A percentile compares a stretch with the other conserved stretches of the same genome.
phyloP scores from a whole-genome alignment of 2,888 invertebrate species.

The Tetragonula carbonaria region DNA sequence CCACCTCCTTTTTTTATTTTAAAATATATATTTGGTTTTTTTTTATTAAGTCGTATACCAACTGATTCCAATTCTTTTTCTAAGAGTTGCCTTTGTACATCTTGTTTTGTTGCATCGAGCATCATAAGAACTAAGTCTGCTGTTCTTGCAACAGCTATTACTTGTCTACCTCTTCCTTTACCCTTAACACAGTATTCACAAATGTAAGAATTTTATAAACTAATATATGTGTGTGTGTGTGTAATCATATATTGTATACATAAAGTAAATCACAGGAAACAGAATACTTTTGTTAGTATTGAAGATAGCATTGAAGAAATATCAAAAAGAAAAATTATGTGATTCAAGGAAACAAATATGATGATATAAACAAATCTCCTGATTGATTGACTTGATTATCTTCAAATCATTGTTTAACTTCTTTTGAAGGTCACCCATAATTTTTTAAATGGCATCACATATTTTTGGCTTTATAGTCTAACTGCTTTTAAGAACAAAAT shows the following conservation, averaged over 20 bases:
- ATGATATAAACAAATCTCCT: too few relatives aligned
- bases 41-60: conserved; percentile 97
- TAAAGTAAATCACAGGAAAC: too few relatives aligned
- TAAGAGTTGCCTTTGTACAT: conserved; percentile 95
- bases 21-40: conserved; percentile 98
- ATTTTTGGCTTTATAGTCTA: too few relatives aligned
- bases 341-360: too few relatives aligned
- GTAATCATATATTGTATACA: background rate
- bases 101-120: conserved; percentile 99
- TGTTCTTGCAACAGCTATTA: conserved; percentile 99
- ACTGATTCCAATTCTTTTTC: conserved; percentile 98
- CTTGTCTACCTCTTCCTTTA: conserved; percentile 95
- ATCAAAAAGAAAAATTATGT: too few relatives aligned
- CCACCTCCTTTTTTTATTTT: conserved; percentile 99
- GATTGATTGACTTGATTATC: too few relatives aligned
- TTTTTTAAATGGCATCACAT: too few relatives aligned
- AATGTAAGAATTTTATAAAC: conserved; percentile 6
- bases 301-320: too few relatives aligned
- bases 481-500: too few relatives aligned
- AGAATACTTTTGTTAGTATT: too few relatives aligned
- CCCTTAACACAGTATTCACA: conserved; percentile 84
- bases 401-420: too few relatives aligned
- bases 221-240: background rate
- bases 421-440: too few relatives aligned
- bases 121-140: conserved; percentile 99